Percentiles rank a stretch among this genome's conserved stretches.
phyloP scores from a whole-genome alignment of 2,797 vertebrate species.

The Siniperca undulata region DNA sequence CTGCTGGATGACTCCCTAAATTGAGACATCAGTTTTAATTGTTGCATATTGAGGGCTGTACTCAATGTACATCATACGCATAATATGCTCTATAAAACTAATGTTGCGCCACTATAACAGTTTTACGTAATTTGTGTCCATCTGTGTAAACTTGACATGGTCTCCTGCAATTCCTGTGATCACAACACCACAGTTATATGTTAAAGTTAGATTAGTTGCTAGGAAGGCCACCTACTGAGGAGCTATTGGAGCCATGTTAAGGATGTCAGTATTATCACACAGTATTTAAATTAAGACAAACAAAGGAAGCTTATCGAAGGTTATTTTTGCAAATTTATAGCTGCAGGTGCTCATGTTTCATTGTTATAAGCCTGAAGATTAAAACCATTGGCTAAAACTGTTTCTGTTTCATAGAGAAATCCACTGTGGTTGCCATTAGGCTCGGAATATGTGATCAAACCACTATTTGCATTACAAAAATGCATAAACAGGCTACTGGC shows the following conservation, averaged over 20 bases:
- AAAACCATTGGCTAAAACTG: neutral
- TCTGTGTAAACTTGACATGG: constrained; percentile 46
- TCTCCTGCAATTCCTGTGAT: constrained; percentile 48
- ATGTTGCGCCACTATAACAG: neutral
- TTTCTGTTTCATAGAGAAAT: neutral
- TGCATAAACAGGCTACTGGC: neutral
- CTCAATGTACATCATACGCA: neutral
- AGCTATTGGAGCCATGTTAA: constrained; percentile 13
- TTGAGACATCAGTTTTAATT: neutral
- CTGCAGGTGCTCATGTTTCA: neutral
- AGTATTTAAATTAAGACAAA: constrained; percentile 23
- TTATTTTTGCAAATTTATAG: neutral
- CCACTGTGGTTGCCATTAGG: neutral
- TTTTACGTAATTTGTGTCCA: constrained; percentile 25
- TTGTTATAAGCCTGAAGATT: neutral
- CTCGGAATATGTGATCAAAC: neutral
- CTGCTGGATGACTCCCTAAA: neutral
- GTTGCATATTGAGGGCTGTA: neutral
- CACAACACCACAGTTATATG: constrained; percentile 37
- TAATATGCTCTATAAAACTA: neutral
- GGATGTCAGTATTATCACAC: constrained; percentile 32
- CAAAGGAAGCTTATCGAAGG: neutral
- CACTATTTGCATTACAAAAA: constrained; percentile 2
- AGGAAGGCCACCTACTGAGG: constrained; percentile 26
- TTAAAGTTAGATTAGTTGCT: constrained; percentile 36